Evolutionary conservation across 2,888 invertebrate genomes (phyloP).

Genomic region (Nomada fucata): DNA sequence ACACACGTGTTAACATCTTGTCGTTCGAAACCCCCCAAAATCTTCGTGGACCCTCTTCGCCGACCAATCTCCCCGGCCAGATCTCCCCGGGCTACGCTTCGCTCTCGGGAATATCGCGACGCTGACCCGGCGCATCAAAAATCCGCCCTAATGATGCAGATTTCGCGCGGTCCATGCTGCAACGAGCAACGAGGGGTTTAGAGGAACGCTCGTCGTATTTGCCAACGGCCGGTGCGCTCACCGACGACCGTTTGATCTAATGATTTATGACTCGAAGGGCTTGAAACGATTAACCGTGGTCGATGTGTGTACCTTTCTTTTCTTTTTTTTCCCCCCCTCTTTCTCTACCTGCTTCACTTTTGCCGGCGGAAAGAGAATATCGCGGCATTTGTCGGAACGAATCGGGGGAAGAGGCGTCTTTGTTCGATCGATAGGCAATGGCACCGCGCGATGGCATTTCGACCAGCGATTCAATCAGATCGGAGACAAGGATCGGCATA

Average conservation of each 20-base stretch:
- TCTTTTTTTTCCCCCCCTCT: not conserved
- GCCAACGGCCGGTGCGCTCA: conserved; percentile 24
- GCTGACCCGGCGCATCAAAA: conserved; percentile 51
- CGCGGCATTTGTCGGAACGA: conserved; percentile 37
- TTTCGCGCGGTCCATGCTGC: conserved; percentile 20
- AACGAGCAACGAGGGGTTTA: conserved; percentile 20
- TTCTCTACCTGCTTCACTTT: not conserved
- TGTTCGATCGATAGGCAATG: conserved; percentile 18
- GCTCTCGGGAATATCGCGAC: conserved; percentile 30
- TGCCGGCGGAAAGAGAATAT: conserved; percentile 21
- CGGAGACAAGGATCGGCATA: conserved; percentile 53
- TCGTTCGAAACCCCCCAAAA: conserved; percentile 75
- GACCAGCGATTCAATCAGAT: conserved; percentile 37
- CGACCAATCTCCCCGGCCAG: conserved; percentile 50
- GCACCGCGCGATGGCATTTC: conserved; percentile 51
- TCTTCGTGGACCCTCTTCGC: conserved; percentile 42
- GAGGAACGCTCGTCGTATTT: conserved; percentile 2
- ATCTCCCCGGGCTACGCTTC: conserved; percentile 43
- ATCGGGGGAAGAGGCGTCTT: conserved; percentile 22
- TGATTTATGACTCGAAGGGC: conserved; percentile 41
- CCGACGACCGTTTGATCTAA: conserved; percentile 32
- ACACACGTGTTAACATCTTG: conserved; percentile 82
- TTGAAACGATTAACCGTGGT: conserved; percentile 41
- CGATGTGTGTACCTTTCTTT: not conserved
- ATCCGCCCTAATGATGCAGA: conserved; percentile 49